These are phyloP conservation scores for Coregonus ussuriensis DNA, from an alignment of 2,797 vertebrate species.

Conservation along the genomic window DNA sequence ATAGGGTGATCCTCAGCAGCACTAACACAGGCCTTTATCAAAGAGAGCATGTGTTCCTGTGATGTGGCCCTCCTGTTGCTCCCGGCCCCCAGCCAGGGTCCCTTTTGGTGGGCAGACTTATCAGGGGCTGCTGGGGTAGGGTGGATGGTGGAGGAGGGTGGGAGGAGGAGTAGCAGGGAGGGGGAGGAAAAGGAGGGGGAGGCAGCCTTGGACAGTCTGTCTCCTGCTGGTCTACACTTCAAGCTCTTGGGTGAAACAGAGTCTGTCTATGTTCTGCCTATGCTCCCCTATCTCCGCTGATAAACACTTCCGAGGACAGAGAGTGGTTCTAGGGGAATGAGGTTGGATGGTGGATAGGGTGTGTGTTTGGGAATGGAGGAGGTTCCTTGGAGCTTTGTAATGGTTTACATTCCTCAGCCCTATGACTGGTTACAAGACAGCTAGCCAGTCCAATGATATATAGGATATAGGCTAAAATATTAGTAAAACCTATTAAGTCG, in stretches of 20 bases:
- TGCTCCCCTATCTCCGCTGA: not conserved
- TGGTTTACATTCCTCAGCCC: not conserved
- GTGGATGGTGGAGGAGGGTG: not conserved
- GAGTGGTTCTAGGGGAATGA: not conserved
- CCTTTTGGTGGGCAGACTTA: not conserved
- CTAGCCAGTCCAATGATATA: not conserved
- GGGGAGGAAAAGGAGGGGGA: not conserved
- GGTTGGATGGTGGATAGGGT: not conserved
- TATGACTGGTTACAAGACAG: not conserved
- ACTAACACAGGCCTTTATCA: constrained; percentile 60
- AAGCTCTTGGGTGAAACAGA: not conserved
- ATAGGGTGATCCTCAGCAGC: constrained; percentile 42
- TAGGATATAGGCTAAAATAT: not conserved
- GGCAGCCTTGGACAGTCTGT: not conserved
- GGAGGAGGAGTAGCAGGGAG: not conserved
- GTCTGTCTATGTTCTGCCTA: not conserved
- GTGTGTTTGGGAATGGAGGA: not conserved
- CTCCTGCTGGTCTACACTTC: not conserved
- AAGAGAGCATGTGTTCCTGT: constrained; percentile 53
- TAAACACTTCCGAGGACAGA: not conserved
- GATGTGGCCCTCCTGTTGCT: constrained; percentile 47
- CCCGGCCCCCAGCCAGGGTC: not conserved
- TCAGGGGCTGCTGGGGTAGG: not conserved
- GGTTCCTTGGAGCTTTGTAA: not conserved
- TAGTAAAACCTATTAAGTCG: not conserved